Evolutionary conservation across 1,140 invertebrate species (phyloP), one percentile per base, ranked within the genome.

Genomic region (Drosophila oshimai): DNA sequence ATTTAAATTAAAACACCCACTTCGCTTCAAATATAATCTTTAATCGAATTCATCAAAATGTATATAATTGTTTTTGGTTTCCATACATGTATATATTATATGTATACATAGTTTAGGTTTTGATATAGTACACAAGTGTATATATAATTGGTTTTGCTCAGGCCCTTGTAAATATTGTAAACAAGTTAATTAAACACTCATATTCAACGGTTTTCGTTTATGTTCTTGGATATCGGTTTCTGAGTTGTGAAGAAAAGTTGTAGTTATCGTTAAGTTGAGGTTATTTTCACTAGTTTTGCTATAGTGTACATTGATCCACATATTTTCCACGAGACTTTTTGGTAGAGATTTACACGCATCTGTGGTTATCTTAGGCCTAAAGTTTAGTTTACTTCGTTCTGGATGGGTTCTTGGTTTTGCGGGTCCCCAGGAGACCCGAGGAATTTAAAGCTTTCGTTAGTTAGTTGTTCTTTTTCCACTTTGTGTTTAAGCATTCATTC

Each of bases 371-470:
- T 62, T 81, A 73, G 45, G 49, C 64, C 64, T 84, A 84, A 67
- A 74, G 50, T 76, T 65, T 58, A 77, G 78, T 58, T 70, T 61
- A 58, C n/a, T 33, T 71, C 28, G 26, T 45, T 24, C 69, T 83
- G 79, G 79, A 86, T 83, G 79, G 79, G 49, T 39, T 72, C 31
- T 36, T 36, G 28, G 22, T 70, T 71, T 31, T 70, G 64, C 24
- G 39, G 36, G 36, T 28, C 37, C 29, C 28, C 7, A 12, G 22
- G 49, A 6, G 29, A 44, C 34, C 37, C 68, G 33, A 72, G 55
- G 72, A 74, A 62, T 75, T 84, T 86, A 84, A 84, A 84, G 80
- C 80, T 84, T 84, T 84, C 61, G 67, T 80, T 87, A 77, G 74
- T 83, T 73, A 50, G 50, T 78, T 64, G 18, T 80, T 80, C 47